A percentile compares a stretch with the other conserved stretches of the same genome.
Evolutionary conservation across 1,140 invertebrate species (phyloP).

Genomic region (Holcopasites calliopsidis): DNA sequence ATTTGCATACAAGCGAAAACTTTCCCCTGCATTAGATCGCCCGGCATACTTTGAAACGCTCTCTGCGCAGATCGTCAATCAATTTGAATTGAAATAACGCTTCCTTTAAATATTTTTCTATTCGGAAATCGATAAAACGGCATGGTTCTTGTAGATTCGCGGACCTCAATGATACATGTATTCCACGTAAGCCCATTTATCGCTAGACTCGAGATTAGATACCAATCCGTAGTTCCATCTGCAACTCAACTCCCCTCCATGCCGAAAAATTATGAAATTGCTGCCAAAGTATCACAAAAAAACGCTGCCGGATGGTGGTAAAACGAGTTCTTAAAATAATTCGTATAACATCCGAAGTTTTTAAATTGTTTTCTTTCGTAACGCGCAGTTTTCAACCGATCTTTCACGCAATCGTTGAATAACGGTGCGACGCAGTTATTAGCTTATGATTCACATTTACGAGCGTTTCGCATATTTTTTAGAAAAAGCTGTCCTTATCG

Average conservation of each 20-base stretch:
- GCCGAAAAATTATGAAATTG: neutral
- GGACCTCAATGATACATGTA: neutral
- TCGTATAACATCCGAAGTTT: no score
- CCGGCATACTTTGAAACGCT: no score
- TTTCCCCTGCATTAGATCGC: no score
- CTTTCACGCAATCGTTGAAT: no score
- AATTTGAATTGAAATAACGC: no score
- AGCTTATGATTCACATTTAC: neutral
- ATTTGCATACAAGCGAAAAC: no score
- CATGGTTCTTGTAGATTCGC: neutral
- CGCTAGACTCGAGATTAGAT: neutral
- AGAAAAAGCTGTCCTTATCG: no score
- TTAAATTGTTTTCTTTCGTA: neutral
- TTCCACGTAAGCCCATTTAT: neutral
- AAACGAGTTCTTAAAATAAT: neutral
- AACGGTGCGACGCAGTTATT: no score
- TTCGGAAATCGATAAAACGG: neutral
- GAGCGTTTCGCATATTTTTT: neutral
- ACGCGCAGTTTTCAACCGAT: neutral
- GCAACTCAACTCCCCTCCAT: accelerated
- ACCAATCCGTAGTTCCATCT: neutral
- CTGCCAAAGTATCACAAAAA: neutral
- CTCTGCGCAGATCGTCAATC: no score
- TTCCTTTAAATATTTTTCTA: no score
- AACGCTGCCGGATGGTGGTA: neutral